Percentiles rank a stretch among this genome's conserved stretches.
Conservation (phyloP, 1,140 invertebrate species). For the Mactra quadrangularis region DNA sequence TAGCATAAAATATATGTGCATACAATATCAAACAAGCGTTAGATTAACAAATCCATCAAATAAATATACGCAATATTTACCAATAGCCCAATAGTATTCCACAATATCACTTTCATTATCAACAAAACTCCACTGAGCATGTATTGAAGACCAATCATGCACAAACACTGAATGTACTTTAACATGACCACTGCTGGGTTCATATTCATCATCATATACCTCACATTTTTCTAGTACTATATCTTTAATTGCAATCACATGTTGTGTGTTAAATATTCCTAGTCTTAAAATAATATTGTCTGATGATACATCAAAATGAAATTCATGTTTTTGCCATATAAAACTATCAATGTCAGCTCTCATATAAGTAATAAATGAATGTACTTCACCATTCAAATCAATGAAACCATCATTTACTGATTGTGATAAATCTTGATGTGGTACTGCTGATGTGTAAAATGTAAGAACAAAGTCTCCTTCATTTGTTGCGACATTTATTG, state of each 20-base stretch:
- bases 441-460: slow-evolving; percentile 62
- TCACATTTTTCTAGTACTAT: slow-evolving; percentile 34
- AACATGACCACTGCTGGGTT: slow-evolving; percentile 36
- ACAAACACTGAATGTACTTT: slow-evolving; percentile 62
- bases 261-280: slow-evolving; percentile 6
- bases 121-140: slow-evolving; percentile 67
- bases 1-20: no score
- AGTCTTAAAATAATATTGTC: slow-evolving; percentile 35
- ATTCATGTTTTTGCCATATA: slow-evolving; percentile 33
- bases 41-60: no score
- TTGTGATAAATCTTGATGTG: slow-evolving; percentile 22
- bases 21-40: no score
- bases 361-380: slow-evolving; percentile 66
- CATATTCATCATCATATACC: slow-evolving; percentile 18
- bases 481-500: neutral
- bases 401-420: slow-evolving; percentile 63
- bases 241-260: slow-evolving; percentile 39
- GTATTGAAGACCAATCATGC: slow-evolving; percentile 70
- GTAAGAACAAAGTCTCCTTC: slow-evolving; percentile 47
- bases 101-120: slow-evolving; percentile 66
- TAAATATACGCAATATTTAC: slow-evolving; percentile 36
- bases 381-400: slow-evolving; percentile 44
- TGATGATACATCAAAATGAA: slow-evolving; percentile 43
- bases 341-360: slow-evolving; percentile 27
- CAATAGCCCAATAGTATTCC: slow-evolving; percentile 72